Percentiles rank a stretch among this genome's conserved stretches.
These are phyloP conservation scores for Syrmaticus mikado DNA, from an alignment of 2,113 vertebrate species.

Conservation along the genomic window DNA sequence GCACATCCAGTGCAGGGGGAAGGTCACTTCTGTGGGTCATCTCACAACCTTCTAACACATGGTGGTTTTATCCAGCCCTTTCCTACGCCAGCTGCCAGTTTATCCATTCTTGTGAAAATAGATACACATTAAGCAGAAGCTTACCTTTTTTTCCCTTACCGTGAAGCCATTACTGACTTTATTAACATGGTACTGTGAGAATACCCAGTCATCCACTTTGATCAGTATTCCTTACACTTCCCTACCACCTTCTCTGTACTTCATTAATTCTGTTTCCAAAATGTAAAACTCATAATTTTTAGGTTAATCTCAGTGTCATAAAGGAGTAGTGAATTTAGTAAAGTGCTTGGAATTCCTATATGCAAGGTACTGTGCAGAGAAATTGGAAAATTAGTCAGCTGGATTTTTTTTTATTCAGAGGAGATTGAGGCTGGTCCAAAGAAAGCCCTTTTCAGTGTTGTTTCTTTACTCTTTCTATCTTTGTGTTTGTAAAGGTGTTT, in stretches of 20 bases:
- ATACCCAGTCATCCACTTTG: neutral
- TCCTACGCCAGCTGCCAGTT: neutral
- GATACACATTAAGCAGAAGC: neutral
- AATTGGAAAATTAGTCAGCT: neutral
- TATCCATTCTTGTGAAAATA: neutral
- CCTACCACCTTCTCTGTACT: neutral
- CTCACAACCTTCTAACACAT: neutral
- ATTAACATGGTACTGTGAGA: neutral
- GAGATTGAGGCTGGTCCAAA: neutral
- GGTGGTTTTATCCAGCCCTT: neutral
- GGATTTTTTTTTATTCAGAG: neutral
- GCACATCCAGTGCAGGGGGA: rapidly evolving
- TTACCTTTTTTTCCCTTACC: neutral
- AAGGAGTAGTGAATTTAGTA: neutral
- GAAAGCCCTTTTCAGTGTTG: neutral
- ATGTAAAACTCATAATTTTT: neutral
- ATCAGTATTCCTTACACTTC: neutral
- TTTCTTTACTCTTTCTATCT: neutral
- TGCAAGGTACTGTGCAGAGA: neutral
- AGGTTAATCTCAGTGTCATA: neutral
- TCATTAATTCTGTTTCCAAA: neutral
- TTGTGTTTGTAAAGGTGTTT: neutral
- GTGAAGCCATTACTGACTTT: neutral
- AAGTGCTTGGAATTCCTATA: neutral
- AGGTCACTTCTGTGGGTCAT: neutral